phyloP scores from a whole-genome alignment of 2,797 vertebrate species.

The Tarsius wallacei region DNA sequence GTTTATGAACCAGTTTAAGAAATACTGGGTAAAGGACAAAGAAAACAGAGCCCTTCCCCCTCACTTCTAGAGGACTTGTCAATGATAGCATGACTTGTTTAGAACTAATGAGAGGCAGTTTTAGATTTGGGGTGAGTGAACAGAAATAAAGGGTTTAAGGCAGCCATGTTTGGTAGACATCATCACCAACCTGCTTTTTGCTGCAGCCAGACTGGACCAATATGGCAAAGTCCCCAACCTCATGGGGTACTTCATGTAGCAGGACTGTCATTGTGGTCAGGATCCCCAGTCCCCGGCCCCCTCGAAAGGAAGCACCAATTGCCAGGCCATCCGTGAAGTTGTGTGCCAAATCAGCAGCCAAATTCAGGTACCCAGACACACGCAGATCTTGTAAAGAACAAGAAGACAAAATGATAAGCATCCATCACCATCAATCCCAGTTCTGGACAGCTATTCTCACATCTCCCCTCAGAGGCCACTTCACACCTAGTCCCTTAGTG shows the following conservation, averaged over 20 bases:
- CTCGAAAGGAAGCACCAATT: constrained; percentile 96
- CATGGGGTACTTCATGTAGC: constrained; percentile 96
- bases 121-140: background rate
- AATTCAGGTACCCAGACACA: constrained; percentile 96
- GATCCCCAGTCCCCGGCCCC: constrained; percentile 92
- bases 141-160: background rate
- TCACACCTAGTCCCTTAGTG: background rate
- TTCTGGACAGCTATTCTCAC: background rate
- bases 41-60: background rate
- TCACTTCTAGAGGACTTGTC: background rate
- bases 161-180: background rate
- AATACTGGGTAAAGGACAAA: background rate
- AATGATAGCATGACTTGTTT: background rate
- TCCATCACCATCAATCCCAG: no score
- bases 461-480: background rate
- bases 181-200: constrained; percentile 93
- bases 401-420: background rate
- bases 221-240: constrained; percentile 97
- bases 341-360: constrained; percentile 96
- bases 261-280: constrained; percentile 96
- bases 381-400: constrained; percentile 92
- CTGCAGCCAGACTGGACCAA: constrained; percentile 97
- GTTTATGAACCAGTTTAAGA: constrained; percentile 27
- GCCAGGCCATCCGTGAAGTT: constrained; percentile 97
- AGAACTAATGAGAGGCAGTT: background rate